Conservation (phyloP, 2,888 invertebrate genomes). For the Agonopterix arenella region DNA sequence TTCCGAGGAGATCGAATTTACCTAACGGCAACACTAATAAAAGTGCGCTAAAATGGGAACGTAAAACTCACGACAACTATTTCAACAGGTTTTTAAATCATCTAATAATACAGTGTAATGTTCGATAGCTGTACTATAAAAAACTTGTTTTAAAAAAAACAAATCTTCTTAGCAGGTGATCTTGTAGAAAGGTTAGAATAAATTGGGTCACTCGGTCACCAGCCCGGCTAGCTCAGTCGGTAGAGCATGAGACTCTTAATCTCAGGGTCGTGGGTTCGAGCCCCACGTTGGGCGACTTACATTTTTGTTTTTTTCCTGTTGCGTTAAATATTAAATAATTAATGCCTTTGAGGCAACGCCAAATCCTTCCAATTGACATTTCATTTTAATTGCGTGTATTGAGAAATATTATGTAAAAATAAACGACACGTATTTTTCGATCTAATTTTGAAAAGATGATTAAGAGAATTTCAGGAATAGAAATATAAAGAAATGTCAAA, state of each 20-base stretch:
- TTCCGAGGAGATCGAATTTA: not conserved
- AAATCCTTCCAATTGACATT: too few relatives aligned
- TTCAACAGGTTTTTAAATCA: too few relatives aligned
- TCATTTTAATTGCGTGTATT: too few relatives aligned
- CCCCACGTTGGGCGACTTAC: conserved; percentile 76
- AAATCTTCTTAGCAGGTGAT: not conserved
- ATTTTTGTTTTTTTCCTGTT: not conserved
- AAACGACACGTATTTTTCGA: too few relatives aligned
- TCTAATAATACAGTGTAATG: too few relatives aligned
- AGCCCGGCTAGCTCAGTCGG: conserved; percentile 38
- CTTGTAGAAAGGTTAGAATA: conserved; percentile 7
- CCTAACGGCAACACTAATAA: not conserved
- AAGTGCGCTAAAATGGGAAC: not conserved
- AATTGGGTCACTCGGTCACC: conserved; percentile 10
- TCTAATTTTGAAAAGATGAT: too few relatives aligned
- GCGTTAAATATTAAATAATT: not conserved
- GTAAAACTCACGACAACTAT: too few relatives aligned
- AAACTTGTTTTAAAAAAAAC: not conserved
- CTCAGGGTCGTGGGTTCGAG: conserved; percentile 81
- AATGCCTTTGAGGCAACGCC: too few relatives aligned
- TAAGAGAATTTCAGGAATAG: too few relatives aligned
- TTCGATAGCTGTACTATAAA: not conserved
- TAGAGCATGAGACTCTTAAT: conserved; percentile 81
- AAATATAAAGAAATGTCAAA: too few relatives aligned
- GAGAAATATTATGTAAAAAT: too few relatives aligned